Percentiles rank a stretch among this genome's conserved stretches.
These are phyloP conservation scores for Hyposoter dolosus DNA, from an alignment of 2,888 invertebrate species.

Conservation along the genomic window DNA sequence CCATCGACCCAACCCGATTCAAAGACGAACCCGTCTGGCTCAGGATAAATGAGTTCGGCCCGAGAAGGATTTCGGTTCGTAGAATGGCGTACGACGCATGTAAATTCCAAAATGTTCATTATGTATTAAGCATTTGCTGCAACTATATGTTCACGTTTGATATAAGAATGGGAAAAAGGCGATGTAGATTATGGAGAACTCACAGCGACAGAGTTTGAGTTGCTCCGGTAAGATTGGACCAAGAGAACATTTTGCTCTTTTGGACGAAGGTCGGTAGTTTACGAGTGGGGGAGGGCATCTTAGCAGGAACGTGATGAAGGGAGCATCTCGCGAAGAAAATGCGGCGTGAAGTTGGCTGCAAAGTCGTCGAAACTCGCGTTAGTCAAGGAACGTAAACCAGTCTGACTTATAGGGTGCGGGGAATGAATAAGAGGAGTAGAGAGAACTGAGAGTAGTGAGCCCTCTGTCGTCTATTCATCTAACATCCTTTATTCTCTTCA, in stretches of 20 bases:
- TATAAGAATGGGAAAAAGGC: conserved; percentile 17
- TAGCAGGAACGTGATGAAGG: conserved; percentile 65
- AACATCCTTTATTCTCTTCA: conserved; percentile 48
- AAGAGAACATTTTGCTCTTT: conserved; percentile 46
- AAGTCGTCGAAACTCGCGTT: conserved; percentile 71
- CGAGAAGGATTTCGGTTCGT: not conserved
- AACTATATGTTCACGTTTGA: conserved; percentile 50
- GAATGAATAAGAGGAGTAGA: conserved; percentile 32
- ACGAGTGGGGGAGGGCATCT: conserved; percentile 24
- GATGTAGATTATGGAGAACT: conserved; percentile 52
- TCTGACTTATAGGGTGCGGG: conserved; percentile 57
- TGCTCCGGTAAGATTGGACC: conserved; percentile 53
- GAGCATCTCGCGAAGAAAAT: conserved; percentile 63
- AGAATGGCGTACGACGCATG: conserved; percentile 8
- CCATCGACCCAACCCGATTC: not conserved
- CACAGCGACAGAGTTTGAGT: conserved; percentile 24
- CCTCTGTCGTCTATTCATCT: conserved; percentile 55
- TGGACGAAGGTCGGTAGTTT: conserved; percentile 53
- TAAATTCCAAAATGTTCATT: conserved; percentile 9
- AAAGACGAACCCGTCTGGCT: not conserved
- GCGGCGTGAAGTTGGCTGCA: conserved; percentile 68
- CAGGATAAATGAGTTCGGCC: not conserved
- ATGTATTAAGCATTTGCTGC: conserved; percentile 44
- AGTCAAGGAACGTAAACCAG: conserved; percentile 69
- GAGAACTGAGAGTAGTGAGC: conserved; percentile 28